phyloP scores from a whole-genome alignment of 1,140 invertebrate genomes.

The Pogonus chalceus region DNA sequence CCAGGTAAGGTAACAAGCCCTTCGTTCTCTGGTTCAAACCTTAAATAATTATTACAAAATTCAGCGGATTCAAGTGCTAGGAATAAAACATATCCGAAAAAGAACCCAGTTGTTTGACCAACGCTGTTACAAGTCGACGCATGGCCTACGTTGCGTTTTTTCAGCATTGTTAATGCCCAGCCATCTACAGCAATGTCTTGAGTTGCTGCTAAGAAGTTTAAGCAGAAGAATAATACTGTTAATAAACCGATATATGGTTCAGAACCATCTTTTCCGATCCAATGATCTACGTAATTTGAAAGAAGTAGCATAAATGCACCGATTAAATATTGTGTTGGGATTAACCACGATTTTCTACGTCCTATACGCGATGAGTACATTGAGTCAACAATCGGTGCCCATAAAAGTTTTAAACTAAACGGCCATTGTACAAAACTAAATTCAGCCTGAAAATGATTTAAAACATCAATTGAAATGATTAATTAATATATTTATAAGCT shows the following conservation, averaged over 20 bases:
- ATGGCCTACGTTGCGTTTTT: constrained; percentile 94
- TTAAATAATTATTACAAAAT: constrained; percentile 91
- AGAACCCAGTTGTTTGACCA: constrained; percentile 96
- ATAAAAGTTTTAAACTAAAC: constrained; percentile 92
- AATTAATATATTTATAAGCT: neutral
- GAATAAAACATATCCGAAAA: constrained; percentile 95
- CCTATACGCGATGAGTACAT: constrained; percentile 76
- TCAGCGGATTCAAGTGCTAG: constrained; percentile 93
- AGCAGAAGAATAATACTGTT: constrained; percentile 77
- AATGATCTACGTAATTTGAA: constrained; percentile 60
- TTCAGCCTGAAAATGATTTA: constrained; percentile 65
- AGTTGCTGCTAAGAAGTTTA: constrained; percentile 95
- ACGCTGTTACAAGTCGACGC: constrained; percentile 98
- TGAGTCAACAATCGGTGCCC: constrained; percentile 97
- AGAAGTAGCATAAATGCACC: constrained; percentile 78
- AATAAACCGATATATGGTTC: constrained; percentile 72
- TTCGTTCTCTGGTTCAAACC: constrained; percentile 54
- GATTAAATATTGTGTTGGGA: constrained; percentile 82
- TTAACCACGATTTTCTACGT: constrained; percentile 92
- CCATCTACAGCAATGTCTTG: constrained; percentile 99
- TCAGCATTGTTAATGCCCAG: constrained; percentile 98
- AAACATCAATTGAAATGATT: neutral
- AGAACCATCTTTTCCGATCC: constrained; percentile 55
- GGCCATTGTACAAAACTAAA: constrained; percentile 99
- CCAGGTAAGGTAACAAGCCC: constrained; percentile 81